A percentile compares a stretch with the other conserved stretches of the same genome.
Evolutionary conservation across 2,113 vertebrate genomes (phyloP).

Genomic region (Lanius collurio): DNA sequence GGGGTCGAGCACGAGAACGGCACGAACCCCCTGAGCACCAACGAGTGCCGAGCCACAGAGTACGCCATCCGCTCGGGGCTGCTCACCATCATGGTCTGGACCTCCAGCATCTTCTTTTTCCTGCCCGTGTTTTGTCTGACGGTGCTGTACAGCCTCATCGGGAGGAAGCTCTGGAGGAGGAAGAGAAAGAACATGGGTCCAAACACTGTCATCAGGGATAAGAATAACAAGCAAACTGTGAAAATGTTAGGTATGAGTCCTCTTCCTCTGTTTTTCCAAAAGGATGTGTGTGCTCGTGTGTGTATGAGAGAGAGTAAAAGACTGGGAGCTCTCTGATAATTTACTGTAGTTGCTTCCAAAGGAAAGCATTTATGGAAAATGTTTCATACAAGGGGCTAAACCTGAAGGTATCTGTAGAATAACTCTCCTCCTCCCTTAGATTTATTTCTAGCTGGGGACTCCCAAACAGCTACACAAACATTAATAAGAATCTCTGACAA

Average conservation of each 20-base stretch:
- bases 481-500: not conserved
- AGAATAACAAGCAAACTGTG: slow-evolving; percentile 92
- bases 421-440: not conserved
- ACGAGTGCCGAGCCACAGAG: slow-evolving; percentile 92
- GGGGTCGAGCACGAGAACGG: slow-evolving; percentile 89
- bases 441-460: not conserved
- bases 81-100: slow-evolving; percentile 94
- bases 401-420: not conserved
- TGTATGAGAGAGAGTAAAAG: not conserved
- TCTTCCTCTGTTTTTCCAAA: not conserved
- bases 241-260: slow-evolving; percentile 92
- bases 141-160: slow-evolving; percentile 94
- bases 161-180: slow-evolving; percentile 90
- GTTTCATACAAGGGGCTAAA: not conserved
- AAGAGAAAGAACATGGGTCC: slow-evolving; percentile 79
- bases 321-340: not conserved
- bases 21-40: slow-evolving; percentile 80
- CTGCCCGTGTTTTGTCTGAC: slow-evolving; percentile 95
- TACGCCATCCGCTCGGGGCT: slow-evolving; percentile 92
- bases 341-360: not conserved
- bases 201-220: slow-evolving; percentile 83
- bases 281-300: not conserved
- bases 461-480: not conserved
- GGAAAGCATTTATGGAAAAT: not conserved
- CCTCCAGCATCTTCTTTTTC: slow-evolving; percentile 93